These are phyloP conservation scores for Actinia tenebrosa DNA, from an alignment of 64 coral and sea anemone species.

Conservation along the genomic window DNA sequence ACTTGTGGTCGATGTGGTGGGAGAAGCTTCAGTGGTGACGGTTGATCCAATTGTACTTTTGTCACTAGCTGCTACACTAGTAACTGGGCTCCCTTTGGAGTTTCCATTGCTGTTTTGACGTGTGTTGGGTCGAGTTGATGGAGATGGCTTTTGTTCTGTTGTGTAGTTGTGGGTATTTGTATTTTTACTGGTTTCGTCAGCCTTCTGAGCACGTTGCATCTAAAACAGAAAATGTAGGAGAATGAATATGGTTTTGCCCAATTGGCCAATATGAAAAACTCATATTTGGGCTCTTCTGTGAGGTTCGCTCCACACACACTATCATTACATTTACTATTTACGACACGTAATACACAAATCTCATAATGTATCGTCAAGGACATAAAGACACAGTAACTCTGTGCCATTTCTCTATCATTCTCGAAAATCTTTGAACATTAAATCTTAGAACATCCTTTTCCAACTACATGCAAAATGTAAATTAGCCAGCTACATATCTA, in stretches of 20 bases:
- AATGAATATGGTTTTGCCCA: neutral
- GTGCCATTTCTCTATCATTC: too few species aligned
- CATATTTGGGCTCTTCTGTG: too few species aligned
- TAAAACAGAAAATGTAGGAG: neutral
- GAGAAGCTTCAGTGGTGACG: neutral
- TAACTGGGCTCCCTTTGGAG: neutral
- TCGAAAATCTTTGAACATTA: too few species aligned
- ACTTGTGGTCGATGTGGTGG: neutral
- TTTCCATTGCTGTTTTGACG: neutral
- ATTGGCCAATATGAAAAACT: too few species aligned
- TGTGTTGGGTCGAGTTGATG: neutral
- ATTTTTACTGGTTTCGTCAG: neutral
- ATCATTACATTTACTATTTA: too few species aligned
- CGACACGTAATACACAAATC: too few species aligned
- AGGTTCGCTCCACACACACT: too few species aligned
- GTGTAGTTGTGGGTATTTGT: neutral
- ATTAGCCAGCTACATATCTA: too few species aligned
- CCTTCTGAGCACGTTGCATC: conserved; percentile 3
- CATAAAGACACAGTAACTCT: too few species aligned
- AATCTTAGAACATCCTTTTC: too few species aligned
- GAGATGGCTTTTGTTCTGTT: conserved; percentile 1
- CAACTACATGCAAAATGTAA: too few species aligned
- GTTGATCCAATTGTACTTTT: neutral
- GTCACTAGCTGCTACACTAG: neutral
- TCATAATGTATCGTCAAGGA: too few species aligned